Percentiles rank a stretch among this genome's conserved stretches.
Evolutionary conservation across 2,113 vertebrate species (phyloP).

Genomic region (Thermophis baileyi): DNA sequence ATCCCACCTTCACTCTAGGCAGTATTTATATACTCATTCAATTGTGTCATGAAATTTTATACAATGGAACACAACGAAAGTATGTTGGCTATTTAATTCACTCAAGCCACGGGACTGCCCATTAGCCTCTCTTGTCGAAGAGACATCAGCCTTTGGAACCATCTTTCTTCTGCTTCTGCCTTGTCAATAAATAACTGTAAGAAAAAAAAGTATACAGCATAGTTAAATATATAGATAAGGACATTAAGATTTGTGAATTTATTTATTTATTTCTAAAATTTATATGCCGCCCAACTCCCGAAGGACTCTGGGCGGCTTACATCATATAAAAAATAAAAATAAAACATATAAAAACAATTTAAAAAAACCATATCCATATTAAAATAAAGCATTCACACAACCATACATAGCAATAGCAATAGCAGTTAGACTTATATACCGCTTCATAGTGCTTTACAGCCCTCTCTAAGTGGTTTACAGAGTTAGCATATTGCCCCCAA

Average conservation of each 20-base stretch:
- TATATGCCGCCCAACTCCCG: no score
- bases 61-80: neutral
- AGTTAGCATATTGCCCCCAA: no score
- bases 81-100: accelerated
- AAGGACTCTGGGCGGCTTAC: no score
- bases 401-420: no score
- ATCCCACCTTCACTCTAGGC: neutral
- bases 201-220: neutral
- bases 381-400: no score
- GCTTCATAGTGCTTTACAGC: no score
- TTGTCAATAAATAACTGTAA: constrained; percentile 90
- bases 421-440: no score
- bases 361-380: no score
- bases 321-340: no score
- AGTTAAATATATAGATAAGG: neutral
- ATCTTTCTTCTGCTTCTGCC: constrained; percentile 87
- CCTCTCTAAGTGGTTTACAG: no score
- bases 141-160: constrained; percentile 85
- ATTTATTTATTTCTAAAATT: no score
- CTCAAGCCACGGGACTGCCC: constrained; percentile 89
- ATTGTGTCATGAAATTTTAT: neutral
- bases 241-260: accelerated
- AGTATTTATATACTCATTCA: neutral
- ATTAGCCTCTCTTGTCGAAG: constrained; percentile 92
- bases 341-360: no score